Conservation (phyloP, 2,113 vertebrate species). For the Sylvilagus bachmani region DNA sequence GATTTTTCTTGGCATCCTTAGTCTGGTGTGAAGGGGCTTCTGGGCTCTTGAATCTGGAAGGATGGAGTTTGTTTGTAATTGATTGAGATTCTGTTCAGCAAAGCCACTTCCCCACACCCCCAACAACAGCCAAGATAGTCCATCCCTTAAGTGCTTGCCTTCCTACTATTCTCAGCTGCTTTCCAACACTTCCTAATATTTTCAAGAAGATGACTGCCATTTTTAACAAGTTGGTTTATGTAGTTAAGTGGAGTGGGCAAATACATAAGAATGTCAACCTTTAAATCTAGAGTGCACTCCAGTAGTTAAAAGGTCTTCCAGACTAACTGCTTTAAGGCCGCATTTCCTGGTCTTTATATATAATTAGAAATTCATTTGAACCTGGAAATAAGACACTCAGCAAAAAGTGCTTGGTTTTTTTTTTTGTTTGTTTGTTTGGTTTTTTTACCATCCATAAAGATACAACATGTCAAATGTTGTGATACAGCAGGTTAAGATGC, state of each 20-base stretch:
- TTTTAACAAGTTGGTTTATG: constrained; percentile 73
- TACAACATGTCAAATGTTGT: background rate
- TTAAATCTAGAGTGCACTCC: constrained; percentile 45
- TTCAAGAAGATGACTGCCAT: constrained; percentile 62
- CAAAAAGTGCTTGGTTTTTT: background rate
- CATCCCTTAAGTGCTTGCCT: constrained; percentile 64
- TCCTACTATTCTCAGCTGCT: constrained; percentile 60
- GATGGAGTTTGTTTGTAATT: constrained; percentile 77
- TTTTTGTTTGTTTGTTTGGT: too few relatives aligned
- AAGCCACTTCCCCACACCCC: background rate
- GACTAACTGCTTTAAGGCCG: background rate
- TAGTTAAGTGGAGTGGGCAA: constrained; percentile 68
- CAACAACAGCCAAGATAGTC: background rate
- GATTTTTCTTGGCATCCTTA: constrained; percentile 77
- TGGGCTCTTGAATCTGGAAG: constrained; percentile 66
- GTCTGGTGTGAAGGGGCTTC: constrained; percentile 68
- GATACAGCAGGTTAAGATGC: too few relatives aligned
- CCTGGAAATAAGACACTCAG: constrained; percentile 49
- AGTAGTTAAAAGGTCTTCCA: constrained; percentile 54
- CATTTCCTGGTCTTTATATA: background rate
- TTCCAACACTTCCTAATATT: constrained; percentile 64
- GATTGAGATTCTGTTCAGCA: constrained; percentile 59
- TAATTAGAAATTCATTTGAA: background rate
- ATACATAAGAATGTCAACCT: constrained; percentile 68
- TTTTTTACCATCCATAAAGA: background rate